Percentiles rank a stretch among this genome's conserved stretches.
Conservation (phyloP, 2,113 vertebrate genomes). For the Rhynchomys soricoides region DNA sequence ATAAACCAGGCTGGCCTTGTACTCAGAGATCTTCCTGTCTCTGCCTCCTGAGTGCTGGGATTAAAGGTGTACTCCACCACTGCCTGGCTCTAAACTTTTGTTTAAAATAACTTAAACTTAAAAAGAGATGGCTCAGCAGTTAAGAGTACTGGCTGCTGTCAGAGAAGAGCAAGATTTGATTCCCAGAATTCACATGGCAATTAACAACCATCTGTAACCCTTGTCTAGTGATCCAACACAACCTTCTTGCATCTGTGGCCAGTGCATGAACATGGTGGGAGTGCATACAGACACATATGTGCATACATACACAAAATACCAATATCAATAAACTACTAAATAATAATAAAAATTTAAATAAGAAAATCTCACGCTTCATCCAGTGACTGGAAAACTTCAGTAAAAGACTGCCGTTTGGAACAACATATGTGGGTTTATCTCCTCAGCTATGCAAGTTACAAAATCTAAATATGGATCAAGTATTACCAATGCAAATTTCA, state of each 20-base stretch:
- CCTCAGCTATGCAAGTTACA: not conserved
- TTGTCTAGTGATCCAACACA: not conserved
- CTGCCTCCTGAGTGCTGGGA: not conserved
- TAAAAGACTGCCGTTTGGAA: not conserved
- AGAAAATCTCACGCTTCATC: not conserved
- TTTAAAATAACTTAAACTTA: not conserved
- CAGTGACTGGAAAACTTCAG: not conserved
- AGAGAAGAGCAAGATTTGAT: not conserved
- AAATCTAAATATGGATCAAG: not conserved
- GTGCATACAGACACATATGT: not conserved
- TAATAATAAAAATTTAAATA: not conserved
- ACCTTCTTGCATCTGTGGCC: not conserved
- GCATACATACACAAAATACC: not conserved
- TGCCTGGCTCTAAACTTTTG: not conserved
- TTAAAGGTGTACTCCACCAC: not conserved
- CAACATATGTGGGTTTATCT: constrained; percentile 38
- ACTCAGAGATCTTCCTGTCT: not conserved
- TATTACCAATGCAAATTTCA: constrained; percentile 40
- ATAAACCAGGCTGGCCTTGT: not conserved
- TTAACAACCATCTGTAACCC: not conserved
- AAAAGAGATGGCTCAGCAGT: not conserved
- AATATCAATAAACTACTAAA: too few species aligned
- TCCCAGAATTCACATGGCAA: not conserved
- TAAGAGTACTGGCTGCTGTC: not conserved
- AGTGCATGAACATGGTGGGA: too few species aligned